phyloP scores from a whole-genome alignment of 2,113 vertebrate genomes.

The human (Homo sapiens) region GRCh38 chr1:61279501-61280000 shows the following conservation, averaged over 20 bases:
- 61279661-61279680: not conserved
- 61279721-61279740: slow-evolving; percentile 70
- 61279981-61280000: not conserved
- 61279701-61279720: slow-evolving; percentile 73
- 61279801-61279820: slow-evolving; percentile 36
- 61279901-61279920: not conserved
- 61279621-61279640: not conserved
- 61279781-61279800: slow-evolving; percentile 52
- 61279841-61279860: slow-evolving; percentile 42
- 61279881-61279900: slow-evolving; percentile 10
- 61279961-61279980: not conserved
- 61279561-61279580: not conserved
- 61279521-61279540: not conserved
- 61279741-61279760: slow-evolving; percentile 63
- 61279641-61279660: not conserved
- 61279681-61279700: slow-evolving; percentile 31
- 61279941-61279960: not conserved
- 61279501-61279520: slow-evolving; percentile 58
- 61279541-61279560: not conserved
- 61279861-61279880: not conserved
- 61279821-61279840: slow-evolving; percentile 53
- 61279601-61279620: slow-evolving; percentile 3
- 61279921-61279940: not conserved
- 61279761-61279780: slow-evolving; percentile 60
- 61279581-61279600: slow-evolving; percentile 19